Base-by-base conservation (phyloP, 2,113 vertebrate species). In the Periophthalmodon schlosseri region DNA sequence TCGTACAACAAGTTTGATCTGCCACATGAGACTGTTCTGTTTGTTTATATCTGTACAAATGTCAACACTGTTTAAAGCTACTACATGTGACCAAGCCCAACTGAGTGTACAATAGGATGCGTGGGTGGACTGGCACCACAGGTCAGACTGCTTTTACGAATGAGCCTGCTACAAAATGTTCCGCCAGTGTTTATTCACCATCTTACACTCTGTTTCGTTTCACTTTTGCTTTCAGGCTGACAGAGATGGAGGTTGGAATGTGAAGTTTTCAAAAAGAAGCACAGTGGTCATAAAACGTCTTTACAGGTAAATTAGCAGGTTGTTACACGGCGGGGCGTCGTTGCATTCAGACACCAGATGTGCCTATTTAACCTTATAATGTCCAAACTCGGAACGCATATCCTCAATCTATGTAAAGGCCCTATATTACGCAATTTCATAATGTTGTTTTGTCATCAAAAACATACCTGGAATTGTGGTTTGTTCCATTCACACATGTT, bases 251-350 rank as follows among this genome's bases (percentile, higher is more conserved):
- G 16, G 23, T 18, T 56, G 82, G 81, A 78, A 81, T 81, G 76
- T 56, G 72, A 34, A 14, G 4, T 73, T 79, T 84, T 71, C 23
- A 47, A 67, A 39, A 85, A 60, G 72, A 33, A 14, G 4, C 23
- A 2, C 12, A 44, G 50, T 39, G 60, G 64, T 70, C 39, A 15
- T 78, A 57, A 78, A 85, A 63, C 33, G 9, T 6, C 4, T 79
- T 88, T 75, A 82, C 80, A 83, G 86, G 84, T 88, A 76, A 86
- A 84, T 69, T 72, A 77, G 52, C 66, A 49, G 57, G 75, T 78
- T 85, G 81, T 76, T 76, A 76, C 77, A 16, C 86, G 3, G 69
- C 86, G 49, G 82, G 86, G 66, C 64, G 16, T 71, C 71, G 2
- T 71, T 74, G 70, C 24, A 21, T 68, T 60, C 46, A 54, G 69